Evolutionary conservation across 1,140 invertebrate species (phyloP).

Genomic region (Cotesia glomerata): DNA sequence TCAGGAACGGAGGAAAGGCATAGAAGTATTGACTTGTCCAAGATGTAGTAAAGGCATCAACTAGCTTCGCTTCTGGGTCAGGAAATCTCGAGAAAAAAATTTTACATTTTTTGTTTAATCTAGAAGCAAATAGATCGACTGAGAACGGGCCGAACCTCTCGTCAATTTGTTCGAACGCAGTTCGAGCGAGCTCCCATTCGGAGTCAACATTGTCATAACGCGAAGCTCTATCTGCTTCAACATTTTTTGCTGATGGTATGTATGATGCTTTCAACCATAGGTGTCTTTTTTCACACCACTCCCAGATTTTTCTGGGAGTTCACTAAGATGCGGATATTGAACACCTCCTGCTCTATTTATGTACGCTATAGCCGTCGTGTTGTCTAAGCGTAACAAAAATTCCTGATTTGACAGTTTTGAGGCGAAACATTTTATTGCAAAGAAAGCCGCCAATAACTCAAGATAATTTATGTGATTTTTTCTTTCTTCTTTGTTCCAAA

Average conservation of each 20-base stretch:
- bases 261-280: slow-evolving; percentile 25
- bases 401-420: slow-evolving; percentile 26
- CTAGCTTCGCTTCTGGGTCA: slow-evolving; percentile 11
- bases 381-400: slow-evolving; percentile 40
- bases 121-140: slow-evolving; percentile 28
- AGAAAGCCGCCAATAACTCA: slow-evolving; percentile 23
- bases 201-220: slow-evolving; percentile 20
- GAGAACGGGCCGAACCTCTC: slow-evolving; percentile 2
- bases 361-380: slow-evolving; percentile 41
- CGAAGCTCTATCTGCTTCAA: slow-evolving; percentile 25
- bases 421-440: slow-evolving; percentile 27
- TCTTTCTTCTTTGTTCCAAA: slow-evolving; percentile 34
- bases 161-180: slow-evolving; percentile 1
- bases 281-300: slow-evolving; percentile 37
- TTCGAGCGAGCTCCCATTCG: slow-evolving; percentile 23
- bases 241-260: slow-evolving; percentile 25
- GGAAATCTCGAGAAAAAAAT: slow-evolving; percentile 22
- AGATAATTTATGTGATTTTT: slow-evolving; percentile 41
- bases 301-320: slow-evolving; percentile 35
- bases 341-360: slow-evolving; percentile 39
- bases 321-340: slow-evolving; percentile 36
- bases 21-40: slow-evolving; percentile 17
- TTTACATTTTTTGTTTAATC: slow-evolving; percentile 23
- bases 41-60: slow-evolving; percentile 23
- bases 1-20: slow-evolving; percentile 23